Evolutionary conservation across 1,140 invertebrate species (phyloP).

Genomic region (Meloidogyne chitwoodi): DNA sequence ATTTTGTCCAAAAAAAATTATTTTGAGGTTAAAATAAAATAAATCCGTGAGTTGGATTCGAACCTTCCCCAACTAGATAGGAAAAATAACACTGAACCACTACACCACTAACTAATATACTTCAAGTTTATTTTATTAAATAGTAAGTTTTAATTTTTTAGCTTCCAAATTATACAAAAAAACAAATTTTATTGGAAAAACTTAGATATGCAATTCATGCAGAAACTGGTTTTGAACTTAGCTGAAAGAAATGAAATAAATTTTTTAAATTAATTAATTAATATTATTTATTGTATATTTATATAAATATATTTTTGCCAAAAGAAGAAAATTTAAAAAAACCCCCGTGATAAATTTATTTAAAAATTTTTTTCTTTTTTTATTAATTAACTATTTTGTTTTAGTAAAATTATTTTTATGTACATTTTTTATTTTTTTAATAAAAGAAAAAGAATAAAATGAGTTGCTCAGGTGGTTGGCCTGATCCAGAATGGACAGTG

Average conservation of each 20-base stretch:
- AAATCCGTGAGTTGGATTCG: no score
- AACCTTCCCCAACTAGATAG: no score
- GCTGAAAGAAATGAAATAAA: constrained; percentile 43
- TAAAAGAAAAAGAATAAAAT: not conserved
- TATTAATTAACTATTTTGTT: not conserved
- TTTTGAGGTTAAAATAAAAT: no score
- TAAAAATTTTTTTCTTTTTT: not conserved
- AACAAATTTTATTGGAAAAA: constrained; percentile 87
- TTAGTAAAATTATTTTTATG: not conserved
- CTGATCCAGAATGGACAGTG: not conserved
- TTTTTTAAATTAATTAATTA: not conserved
- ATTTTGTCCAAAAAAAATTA: no score
- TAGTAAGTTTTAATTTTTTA: no score
- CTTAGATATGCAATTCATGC: constrained; percentile 91
- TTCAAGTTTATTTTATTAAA: no score
- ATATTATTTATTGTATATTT: not conserved
- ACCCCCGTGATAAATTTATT: not conserved
- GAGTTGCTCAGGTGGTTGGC: not conserved
- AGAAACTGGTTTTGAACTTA: constrained; percentile 94
- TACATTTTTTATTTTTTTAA: no score
- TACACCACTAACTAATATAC: no score
- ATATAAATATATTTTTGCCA: no score
- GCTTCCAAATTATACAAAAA: constrained; percentile 95
- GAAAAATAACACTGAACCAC: no score
- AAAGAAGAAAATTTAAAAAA: not conserved